Base-by-base conservation (phyloP, 2,113 vertebrate genomes). In the Gymnobelideus leadbeateri region DNA sequence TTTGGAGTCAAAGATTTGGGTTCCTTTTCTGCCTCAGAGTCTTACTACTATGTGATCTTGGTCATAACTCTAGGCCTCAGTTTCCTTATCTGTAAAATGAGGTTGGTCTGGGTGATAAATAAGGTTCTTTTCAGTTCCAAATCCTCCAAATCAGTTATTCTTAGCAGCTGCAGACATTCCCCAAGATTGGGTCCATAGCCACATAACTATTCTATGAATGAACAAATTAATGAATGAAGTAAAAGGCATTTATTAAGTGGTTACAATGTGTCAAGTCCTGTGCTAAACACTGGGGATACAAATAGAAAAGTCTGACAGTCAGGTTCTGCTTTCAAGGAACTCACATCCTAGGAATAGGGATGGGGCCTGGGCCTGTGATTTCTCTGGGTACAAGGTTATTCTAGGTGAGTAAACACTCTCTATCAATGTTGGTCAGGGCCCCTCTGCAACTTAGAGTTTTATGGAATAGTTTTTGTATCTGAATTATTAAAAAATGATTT, bases 381-480 rank as follows among this genome's bases (percentile, higher is more conserved):
- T 16, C 46, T 46, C 43, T 61, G 19, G 21, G 37, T 54, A 23
- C 19, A 51, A 43, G 19, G 8, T 21, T 37, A 68, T 46, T n/a
- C 9, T n/a, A 8, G 37, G 16, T 5, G 26, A 84, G 14, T 7
- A 16, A 77, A 43, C 37, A 77, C n/a, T 68, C 61, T 68, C 12
- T 21, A 84, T 84, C 68, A 84, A 8, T 84, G 37, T 6, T 43
- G n/a, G n/a, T 84, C 68, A 84, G 68, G 37, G 68, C 37, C 14
- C 68, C n/a, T 7, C 68, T 84, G 43, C 16, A n/a, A 21, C 5
- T n/a, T 19, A 84, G 68, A 43, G 6, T 84, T 37, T 90, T 92
- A 2, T 10, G 46, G 1, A 0, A 0, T 54, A 37, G 24, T 54
- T 31, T 46, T 90, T 96, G 89, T 0, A 0, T 26, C 90, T 46